Evolutionary conservation across 2,888 invertebrate genomes (phyloP).

Genomic region (Rotaria sp.): DNA sequence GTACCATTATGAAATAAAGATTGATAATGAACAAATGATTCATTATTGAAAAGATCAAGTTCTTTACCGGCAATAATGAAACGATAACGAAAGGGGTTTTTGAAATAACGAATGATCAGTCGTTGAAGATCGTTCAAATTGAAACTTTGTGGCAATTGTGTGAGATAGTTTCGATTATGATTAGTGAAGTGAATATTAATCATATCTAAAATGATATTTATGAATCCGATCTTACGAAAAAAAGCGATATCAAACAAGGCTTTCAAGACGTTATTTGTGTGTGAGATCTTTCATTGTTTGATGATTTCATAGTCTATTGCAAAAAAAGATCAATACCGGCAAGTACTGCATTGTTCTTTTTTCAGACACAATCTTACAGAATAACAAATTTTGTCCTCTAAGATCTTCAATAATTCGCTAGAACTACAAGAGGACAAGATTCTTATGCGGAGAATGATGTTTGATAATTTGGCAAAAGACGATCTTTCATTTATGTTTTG

Average conservation of each 20-base stretch:
- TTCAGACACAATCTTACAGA: background rate
- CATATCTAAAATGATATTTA: conserved; percentile 1
- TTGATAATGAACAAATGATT: background rate
- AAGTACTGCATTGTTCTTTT: background rate
- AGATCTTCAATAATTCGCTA: background rate
- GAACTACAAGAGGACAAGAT: too few species aligned
- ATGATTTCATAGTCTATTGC: background rate
- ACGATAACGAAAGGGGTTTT: background rate
- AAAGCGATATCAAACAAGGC: background rate
- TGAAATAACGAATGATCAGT: background rate
- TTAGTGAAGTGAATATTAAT: background rate
- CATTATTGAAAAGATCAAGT: background rate
- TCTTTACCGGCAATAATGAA: background rate
- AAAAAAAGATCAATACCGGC: background rate
- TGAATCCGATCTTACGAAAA: background rate
- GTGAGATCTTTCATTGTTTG: background rate
- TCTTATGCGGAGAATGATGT: too few species aligned
- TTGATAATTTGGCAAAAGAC: too few species aligned
- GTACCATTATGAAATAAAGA: background rate
- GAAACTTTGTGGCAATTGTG: background rate
- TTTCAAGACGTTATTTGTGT: background rate
- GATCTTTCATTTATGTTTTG: too few species aligned
- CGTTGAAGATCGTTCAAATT: background rate
- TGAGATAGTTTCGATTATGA: background rate
- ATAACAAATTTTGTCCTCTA: background rate